These are phyloP conservation scores for Drosophila sturtevanti DNA, from an alignment of 1,140 invertebrate species.

Conservation along the genomic window DNA sequence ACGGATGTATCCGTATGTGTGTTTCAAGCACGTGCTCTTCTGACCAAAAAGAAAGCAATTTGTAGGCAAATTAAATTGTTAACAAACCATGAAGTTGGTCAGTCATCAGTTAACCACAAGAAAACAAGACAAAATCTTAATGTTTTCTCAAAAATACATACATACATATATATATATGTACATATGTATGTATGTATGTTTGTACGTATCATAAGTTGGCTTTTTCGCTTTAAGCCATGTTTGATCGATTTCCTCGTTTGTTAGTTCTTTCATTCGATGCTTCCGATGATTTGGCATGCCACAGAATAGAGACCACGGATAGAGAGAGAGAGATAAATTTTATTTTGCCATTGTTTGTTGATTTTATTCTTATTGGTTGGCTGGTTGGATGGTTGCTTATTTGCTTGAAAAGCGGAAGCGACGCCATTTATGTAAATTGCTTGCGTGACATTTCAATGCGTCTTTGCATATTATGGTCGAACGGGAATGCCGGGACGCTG, in stretches of 20 bases:
- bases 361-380: slow-evolving; percentile 36
- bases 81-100: slow-evolving; percentile 78
- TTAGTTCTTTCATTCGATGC: background rate
- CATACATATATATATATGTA: background rate
- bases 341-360: slow-evolving; percentile 51
- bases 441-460: slow-evolving; percentile 76
- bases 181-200: background rate
- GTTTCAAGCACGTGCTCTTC: slow-evolving; percentile 38
- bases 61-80: slow-evolving; percentile 77
- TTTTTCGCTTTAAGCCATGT: background rate
- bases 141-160: background rate
- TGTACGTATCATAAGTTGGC: background rate
- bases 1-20: background rate
- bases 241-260: slow-evolving; percentile 8
- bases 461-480: slow-evolving; percentile 52
- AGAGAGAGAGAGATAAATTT: slow-evolving; percentile 25
- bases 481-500: slow-evolving; percentile 36
- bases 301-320: slow-evolving; percentile 25
- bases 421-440: slow-evolving; percentile 80
- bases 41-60: slow-evolving; percentile 55
- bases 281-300: slow-evolving; percentile 22
- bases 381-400: slow-evolving; percentile 29
- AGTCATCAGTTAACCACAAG: slow-evolving; percentile 45
- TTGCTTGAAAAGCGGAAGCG: slow-evolving; percentile 60
- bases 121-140: background rate